phyloP scores from a whole-genome alignment of 2,113 vertebrate species.

The Apaloderma vittatum region DNA sequence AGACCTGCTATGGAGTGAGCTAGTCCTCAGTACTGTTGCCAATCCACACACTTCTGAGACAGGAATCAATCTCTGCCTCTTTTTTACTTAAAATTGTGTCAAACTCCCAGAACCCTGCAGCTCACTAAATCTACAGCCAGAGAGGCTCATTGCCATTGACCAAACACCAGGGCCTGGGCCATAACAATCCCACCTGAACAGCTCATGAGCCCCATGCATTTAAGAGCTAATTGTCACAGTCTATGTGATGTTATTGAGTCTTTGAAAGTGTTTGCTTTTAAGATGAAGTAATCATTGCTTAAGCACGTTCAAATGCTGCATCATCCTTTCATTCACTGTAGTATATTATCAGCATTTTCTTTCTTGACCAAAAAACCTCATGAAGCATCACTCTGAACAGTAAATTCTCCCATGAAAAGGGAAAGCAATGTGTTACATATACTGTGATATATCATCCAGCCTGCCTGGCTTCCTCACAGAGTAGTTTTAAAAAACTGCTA shows the following conservation, averaged over 20 bases:
- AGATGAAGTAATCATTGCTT: background rate
- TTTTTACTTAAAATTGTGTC: background rate
- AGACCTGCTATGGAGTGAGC: background rate
- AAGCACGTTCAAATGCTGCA: background rate
- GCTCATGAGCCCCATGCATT: background rate
- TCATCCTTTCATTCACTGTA: background rate
- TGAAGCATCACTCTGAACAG: background rate
- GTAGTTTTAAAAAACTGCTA: background rate
- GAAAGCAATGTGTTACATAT: background rate
- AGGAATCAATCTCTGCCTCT: background rate
- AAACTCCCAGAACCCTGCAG: background rate
- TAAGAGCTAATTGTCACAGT: background rate
- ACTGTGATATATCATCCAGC: background rate
- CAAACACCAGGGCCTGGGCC: background rate
- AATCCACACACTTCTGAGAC: background rate
- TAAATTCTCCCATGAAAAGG: constrained; percentile 26
- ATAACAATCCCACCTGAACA: background rate
- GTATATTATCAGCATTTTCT: constrained; percentile 2
- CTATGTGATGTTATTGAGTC: background rate
- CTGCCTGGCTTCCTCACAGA: background rate
- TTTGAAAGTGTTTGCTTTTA: background rate
- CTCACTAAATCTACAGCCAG: background rate
- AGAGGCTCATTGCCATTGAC: background rate
- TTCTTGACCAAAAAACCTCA: background rate
- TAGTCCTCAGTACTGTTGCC: background rate